Evolutionary conservation across 2,797 vertebrate genomes (phyloP), one percentile per base, ranked within the genome.

Genomic region (Gila robusta): DNA sequence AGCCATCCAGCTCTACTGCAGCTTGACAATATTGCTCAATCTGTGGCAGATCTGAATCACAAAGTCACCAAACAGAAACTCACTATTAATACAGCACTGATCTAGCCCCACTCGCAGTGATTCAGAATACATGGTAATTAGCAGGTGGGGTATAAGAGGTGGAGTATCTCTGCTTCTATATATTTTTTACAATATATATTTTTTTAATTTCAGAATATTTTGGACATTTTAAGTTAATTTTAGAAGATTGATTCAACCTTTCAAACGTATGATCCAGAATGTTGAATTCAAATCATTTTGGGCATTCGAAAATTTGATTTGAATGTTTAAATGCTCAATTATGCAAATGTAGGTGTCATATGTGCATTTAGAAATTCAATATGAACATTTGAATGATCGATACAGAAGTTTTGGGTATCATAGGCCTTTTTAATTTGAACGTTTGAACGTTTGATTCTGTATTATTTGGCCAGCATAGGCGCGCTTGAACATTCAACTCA

Each of bases 11-110:
- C 39, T n/a, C 70, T 37, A 74, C 70, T 74, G 54, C 56, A 83
- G 82, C 82, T 37, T 39, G 56, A 66, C 82, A 26, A 37, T 74
- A 66, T 47, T 44, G 71, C 71, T 76, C 71, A 66, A 66, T 83
- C 39, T 64, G 70, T 73, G 70, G 35, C 70, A 74, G 39, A 73
- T 74, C 71, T 49, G 39, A 83, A 44, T 72, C 70, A 32, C 69
- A 41, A 23, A 64, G 59, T 66, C 59, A 80, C 78, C 37, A 59
- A 79, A 32, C n/a, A 80, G 39, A 32, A 47, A 64, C 26, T 73
- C 81, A 47, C 19, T 64, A 26, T 17, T 32, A 74, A 49, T n/a
- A 49, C 21, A 74, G 56, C 28, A 49, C 56, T 37, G 17, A 23
- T 62, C 32, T 26, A 56, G 23, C 23, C 16, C 4, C n/a, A 21